phyloP scores from a whole-genome alignment of 2,113 vertebrate species.

The Kryptolebias marmoratus region DNA sequence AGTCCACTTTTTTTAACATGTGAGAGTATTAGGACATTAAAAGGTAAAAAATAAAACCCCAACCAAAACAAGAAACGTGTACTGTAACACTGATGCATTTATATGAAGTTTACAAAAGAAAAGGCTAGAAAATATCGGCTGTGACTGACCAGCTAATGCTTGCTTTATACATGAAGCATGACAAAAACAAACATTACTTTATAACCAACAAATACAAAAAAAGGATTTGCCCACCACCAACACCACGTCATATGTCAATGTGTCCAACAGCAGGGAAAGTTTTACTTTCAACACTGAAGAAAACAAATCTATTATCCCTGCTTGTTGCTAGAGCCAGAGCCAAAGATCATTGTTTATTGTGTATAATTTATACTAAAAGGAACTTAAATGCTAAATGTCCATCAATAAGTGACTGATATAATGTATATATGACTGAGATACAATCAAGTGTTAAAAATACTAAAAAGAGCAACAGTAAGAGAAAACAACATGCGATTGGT shows the following conservation, averaged over 20 bases:
- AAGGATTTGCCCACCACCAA: not conserved
- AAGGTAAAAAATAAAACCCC: not conserved
- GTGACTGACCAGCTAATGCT: slow-evolving; percentile 2
- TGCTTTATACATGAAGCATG: not conserved
- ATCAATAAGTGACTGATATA: not conserved
- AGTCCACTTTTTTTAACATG: not conserved
- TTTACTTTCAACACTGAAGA: not conserved
- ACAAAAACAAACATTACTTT: slow-evolving; percentile 2
- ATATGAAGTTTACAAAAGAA: not conserved
- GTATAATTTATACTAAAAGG: not conserved
- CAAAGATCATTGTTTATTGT: slow-evolving; percentile 13
- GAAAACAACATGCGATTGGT: not conserved
- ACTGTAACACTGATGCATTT: not conserved
- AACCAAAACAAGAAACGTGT: no score
- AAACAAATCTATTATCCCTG: slow-evolving; percentile 12
- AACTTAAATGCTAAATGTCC: not conserved
- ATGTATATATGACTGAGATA: not conserved
- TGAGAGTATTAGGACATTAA: not conserved
- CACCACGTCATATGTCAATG: not conserved
- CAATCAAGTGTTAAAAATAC: not conserved
- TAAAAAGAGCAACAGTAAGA: not conserved
- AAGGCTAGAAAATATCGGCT: not conserved
- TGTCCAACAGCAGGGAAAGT: slow-evolving; percentile 7
- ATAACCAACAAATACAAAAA: not conserved
- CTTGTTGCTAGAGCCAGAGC: not conserved